Evolutionary conservation across 64 coral and sea anemone genomes (phyloP).

Genomic region (Montipora sp.): DNA sequence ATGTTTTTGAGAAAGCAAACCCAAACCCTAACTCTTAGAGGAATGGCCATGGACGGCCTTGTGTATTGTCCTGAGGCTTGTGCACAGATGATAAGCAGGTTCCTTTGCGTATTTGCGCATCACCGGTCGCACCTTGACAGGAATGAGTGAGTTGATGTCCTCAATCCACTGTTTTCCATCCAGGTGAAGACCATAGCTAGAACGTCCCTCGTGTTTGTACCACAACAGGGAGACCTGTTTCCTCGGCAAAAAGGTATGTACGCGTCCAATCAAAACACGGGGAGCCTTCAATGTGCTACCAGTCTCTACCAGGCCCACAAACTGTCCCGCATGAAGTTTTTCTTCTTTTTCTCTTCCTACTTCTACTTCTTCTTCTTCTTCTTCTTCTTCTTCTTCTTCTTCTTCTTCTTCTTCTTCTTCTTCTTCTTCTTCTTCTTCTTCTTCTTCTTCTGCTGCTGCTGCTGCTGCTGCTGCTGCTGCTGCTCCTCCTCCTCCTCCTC

Average conservation of each 20-base stretch:
- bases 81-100: not conserved
- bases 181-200: not conserved
- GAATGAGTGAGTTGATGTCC: not conserved
- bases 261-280: not conserved
- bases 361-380: too few relatives aligned
- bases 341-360: too few relatives aligned
- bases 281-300: not conserved
- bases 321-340: not conserved
- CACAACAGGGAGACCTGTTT: not conserved
- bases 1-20: too few relatives aligned
- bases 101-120: not conserved
- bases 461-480: too few relatives aligned
- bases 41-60: not conserved
- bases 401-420: too few relatives aligned
- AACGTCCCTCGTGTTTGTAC: not conserved
- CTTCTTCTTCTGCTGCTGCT: too few relatives aligned
- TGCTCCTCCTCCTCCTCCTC: too few relatives aligned
- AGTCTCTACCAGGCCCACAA: not conserved
- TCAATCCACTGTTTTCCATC: not conserved
- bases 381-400: too few relatives aligned
- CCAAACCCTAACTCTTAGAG: too few relatives aligned
- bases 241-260: not conserved
- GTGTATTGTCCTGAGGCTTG: not conserved
- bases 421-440: too few relatives aligned
- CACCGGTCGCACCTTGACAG: not conserved